These are phyloP conservation scores for Molossus molossus DNA, from an alignment of 2,797 vertebrate species.

Conservation along the genomic window DNA sequence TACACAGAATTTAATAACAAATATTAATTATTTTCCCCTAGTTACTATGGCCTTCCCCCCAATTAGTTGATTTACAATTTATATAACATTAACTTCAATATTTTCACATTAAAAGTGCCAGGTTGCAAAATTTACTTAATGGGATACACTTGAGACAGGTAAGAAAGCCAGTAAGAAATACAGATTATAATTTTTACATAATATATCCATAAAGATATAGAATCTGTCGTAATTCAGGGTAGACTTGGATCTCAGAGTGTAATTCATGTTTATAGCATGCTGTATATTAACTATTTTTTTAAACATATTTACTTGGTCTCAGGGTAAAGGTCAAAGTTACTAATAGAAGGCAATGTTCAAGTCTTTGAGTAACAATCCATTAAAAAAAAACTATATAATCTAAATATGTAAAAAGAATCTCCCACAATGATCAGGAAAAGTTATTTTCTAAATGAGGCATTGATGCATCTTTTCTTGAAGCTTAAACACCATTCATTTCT, in stretches of 20 bases:
- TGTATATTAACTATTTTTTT: constrained; percentile 44
- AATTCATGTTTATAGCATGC: constrained; percentile 10
- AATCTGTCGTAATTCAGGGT: constrained; percentile 21
- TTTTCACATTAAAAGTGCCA: constrained; percentile 36
- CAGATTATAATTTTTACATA: constrained; percentile 47
- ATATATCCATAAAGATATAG: background rate
- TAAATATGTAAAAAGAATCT: constrained; percentile 57
- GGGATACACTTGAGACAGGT: constrained; percentile 5
- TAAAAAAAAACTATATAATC: constrained; percentile 19
- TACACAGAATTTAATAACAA: too few relatives aligned
- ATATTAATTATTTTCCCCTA: background rate
- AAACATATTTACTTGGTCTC: constrained; percentile 61
- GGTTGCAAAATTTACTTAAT: constrained; percentile 60
- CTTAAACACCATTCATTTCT: constrained; percentile 39
- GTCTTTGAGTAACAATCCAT: constrained; percentile 30
- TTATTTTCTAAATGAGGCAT: constrained; percentile 45
- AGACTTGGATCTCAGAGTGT: background rate
- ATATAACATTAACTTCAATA: constrained; percentile 61
- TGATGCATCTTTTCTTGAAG: constrained; percentile 14
- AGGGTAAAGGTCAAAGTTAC: constrained; percentile 52
- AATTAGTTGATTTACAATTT: constrained; percentile 20
- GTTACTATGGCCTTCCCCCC: background rate
- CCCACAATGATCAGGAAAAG: constrained; percentile 17
- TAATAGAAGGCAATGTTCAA: constrained; percentile 37
- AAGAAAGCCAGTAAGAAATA: constrained; percentile 33